Conservation (phyloP, 2,113 vertebrate species). For the Megalops atlanticus region DNA sequence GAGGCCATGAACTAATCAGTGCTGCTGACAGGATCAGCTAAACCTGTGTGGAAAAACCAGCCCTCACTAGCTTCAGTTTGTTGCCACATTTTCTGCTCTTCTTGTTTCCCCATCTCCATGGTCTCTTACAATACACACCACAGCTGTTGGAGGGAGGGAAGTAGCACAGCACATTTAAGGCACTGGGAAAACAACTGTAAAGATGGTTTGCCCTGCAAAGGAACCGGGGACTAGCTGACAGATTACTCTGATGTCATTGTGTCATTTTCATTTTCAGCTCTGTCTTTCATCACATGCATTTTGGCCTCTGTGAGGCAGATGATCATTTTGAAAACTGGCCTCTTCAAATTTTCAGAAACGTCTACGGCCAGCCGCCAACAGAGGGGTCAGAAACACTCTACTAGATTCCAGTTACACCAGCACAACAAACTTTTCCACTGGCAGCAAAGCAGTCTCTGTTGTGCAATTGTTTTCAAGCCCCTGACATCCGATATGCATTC, state of each 20-base stretch:
- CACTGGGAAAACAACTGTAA: not conserved
- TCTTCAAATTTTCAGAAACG: too few relatives aligned
- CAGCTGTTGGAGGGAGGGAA: not conserved
- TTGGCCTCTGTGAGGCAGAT: too few relatives aligned
- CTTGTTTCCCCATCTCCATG: too few relatives aligned
- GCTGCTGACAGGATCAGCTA: not conserved
- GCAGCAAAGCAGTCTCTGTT: conserved; percentile 33
- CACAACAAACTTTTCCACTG: not conserved
- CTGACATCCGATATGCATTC: conserved; percentile 62
- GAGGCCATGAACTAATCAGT: not conserved
- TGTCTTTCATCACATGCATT: too few relatives aligned
- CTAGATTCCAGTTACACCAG: not conserved
- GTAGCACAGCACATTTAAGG: not conserved
- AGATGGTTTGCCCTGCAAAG: not conserved
- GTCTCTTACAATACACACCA: not conserved
- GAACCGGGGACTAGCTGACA: not conserved
- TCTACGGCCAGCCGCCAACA: too few relatives aligned
- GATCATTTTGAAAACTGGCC: too few relatives aligned
- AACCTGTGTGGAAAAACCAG: not conserved
- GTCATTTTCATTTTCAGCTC: not conserved
- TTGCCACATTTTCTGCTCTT: not conserved
- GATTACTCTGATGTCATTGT: not conserved
- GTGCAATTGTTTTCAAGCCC: conserved; percentile 58
- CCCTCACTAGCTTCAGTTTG: not conserved
- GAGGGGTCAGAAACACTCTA: not conserved